Evolutionary conservation across 2,888 invertebrate species (phyloP), one percentile per base, ranked within the genome.

Genomic region (Morpho achilles): DNA sequence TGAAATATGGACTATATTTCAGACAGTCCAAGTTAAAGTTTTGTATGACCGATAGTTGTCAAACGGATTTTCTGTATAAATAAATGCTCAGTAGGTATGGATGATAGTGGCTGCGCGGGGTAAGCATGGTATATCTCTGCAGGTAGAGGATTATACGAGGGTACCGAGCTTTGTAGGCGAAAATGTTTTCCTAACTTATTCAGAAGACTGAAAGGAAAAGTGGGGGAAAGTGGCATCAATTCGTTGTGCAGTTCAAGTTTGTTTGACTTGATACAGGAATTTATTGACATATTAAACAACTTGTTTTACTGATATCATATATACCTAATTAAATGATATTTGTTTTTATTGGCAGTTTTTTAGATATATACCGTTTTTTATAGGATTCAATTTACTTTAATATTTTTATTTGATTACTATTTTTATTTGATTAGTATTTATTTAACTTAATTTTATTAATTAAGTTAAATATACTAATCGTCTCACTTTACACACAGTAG

Each of bases 161-260:
- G 85, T 79, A 77, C 73, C 77, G 77, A 75, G 80, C 83, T 80
- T 77, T 79, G 77, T 72, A 70, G 76, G 82, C 80, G 87, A 87
- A 87, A 88, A 87, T 87, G 87, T 89, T 89, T 88, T 86, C 80
- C 84, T 74, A 87, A 88, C 85, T 87, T 87, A 86, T 87, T 84
- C 71, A 76, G 74, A 62, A 69, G 69, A 80, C 78, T 81, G 88
- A 89, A 87, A 88, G 87, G 82, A 87, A 88, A 87, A 87, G 85
- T 87, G 64, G 75, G 32, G 53, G 87, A 89, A 86, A 89, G 89
- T 88, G 85, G 78, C 82, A 79, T 77, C 79, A 73, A 72, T 74
- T 76, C 61, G 39, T 50, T 51, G 59, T 56, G 55, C 60, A 57
- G 59, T 58, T 51, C 48, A 60, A 61, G 63, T 62, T 62, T 41